Conservation (phyloP, 2,113 vertebrate species). For the Dipodomys merriami region DNA sequence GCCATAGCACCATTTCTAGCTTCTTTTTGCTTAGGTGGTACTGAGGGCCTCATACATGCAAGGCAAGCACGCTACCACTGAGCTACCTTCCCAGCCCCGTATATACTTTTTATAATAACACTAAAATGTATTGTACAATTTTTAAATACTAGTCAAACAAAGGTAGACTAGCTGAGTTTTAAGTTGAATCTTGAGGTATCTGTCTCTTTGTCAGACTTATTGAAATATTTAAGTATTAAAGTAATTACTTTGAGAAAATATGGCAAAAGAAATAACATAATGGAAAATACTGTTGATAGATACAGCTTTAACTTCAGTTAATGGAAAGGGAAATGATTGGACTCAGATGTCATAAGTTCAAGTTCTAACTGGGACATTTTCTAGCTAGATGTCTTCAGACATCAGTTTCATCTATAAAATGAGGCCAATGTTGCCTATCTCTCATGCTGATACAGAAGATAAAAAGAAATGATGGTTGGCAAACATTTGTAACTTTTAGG, state of each 20-base stretch:
- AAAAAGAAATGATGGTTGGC: neutral
- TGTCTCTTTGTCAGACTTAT: neutral
- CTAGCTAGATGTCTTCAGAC: neutral
- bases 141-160: neutral
- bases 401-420: neutral
- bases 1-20: too few species aligned
- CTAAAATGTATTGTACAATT: neutral
- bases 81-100: neutral
- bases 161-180: neutral
- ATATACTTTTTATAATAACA: slow-evolving; percentile 21
- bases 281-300: neutral
- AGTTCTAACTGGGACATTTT: neutral
- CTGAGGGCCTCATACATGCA: too few species aligned
- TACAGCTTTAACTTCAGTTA: neutral
- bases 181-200: neutral
- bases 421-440: neutral
- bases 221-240: neutral
- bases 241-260: neutral
- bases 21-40: too few species aligned
- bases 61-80: too few species aligned
- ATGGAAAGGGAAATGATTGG: neutral
- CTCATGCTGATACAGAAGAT: neutral
- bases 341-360: neutral
- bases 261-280: neutral
- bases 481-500: neutral